Evolutionary conservation across 2,797 vertebrate species (phyloP), one percentile per base, ranked within the genome.

Genomic region (Sebastes taczanowskii): DNA sequence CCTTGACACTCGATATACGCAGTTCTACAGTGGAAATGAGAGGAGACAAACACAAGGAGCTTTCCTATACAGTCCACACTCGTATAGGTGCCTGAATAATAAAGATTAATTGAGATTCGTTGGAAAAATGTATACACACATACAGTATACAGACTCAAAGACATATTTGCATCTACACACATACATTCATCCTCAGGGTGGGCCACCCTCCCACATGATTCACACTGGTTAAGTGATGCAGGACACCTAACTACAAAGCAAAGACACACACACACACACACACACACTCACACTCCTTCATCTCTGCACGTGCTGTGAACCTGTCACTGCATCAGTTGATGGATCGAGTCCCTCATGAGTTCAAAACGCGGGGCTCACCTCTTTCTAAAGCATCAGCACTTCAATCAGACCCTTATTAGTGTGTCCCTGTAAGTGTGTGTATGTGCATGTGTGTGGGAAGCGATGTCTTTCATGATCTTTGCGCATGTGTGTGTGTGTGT

Each of bases 321-420:
- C 71, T 85, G 88, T 80, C 86, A 78, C 62, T 22, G 68, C 69
- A 22, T 11, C 14, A 1, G 66, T 72, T 84, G 84, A 87, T 68
- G 53, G 82, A 84, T 82, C 29, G 6, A 23, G 64, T 89, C 76
- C 76, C 86, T 77, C 59, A 10, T 11, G 75, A 71, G 71, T 72
- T 84, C 63, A 78, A 63, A 82, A 78, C 38, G 29, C 2, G 8
- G 38, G 66, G 46, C 74, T 77, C 71, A 82, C 32, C 30, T 59
- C 56, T 76, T 77, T 81, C 74, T 42, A 72, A 80, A 71, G 76
- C 77, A 83, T 81, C 81, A 63, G 32, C 62, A 85, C 62, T 90
- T 91, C 76, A 92, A 83, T 91, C 71, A 71, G 14, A 30, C 23
- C 76, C 84, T 87, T 88, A 86, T 88, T 86, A 85, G 71, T 55